Percentiles rank a stretch among this genome's conserved stretches.
These are phyloP conservation scores for Silurus asotus DNA, from an alignment of 2,113 vertebrate species.

Conservation along the genomic window DNA sequence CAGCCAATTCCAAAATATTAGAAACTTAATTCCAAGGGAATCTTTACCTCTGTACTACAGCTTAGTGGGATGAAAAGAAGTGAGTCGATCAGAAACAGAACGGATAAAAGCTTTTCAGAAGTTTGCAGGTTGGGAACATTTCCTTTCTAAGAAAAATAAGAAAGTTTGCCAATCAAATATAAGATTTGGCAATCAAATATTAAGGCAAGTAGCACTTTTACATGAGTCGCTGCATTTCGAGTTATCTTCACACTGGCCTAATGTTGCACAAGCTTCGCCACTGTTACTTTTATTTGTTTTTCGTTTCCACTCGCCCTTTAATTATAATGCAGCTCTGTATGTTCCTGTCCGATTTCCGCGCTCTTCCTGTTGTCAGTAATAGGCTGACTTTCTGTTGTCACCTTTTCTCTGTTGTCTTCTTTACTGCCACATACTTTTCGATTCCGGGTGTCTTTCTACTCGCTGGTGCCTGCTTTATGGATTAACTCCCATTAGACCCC, in stretches of 20 bases:
- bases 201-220: neutral
- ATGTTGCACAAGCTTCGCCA: neutral
- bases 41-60: neutral
- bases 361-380: slow-evolving; percentile 13
- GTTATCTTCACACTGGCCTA: neutral
- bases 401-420: neutral
- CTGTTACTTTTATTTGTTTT: slow-evolving; percentile 25
- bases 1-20: neutral
- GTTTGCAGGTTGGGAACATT: slow-evolving; percentile 1
- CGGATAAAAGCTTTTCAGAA: slow-evolving; percentile 26
- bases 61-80: neutral
- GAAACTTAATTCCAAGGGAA: neutral
- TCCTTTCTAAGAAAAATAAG: neutral
- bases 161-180: too few species aligned
- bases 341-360: neutral
- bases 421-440: neutral
- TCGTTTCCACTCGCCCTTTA: neutral
- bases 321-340: neutral
- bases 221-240: neutral
- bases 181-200: neutral
- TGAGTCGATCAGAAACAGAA: neutral
- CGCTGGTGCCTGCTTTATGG: neutral
- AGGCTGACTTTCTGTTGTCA: slow-evolving; percentile 18
- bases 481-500: neutral
- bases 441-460: neutral